phyloP scores from a whole-genome alignment of 1,140 invertebrate species.

The Drosophila pallidifrons region DNA sequence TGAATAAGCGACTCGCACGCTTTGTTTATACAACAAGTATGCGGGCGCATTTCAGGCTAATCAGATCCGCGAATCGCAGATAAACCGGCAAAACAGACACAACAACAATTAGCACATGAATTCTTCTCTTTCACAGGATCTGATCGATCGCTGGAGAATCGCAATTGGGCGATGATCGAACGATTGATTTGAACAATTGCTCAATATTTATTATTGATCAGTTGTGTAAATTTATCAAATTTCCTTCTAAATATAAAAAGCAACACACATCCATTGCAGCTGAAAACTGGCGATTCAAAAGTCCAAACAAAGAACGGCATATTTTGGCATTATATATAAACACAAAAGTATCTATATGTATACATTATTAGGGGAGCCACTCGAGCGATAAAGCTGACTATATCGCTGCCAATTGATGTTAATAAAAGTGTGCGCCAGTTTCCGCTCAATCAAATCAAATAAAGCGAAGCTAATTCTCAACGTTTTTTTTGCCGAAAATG shows the following conservation, averaged over 20 bases:
- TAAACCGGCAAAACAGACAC: slow-evolving; percentile 54
- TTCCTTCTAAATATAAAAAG: slow-evolving; percentile 8
- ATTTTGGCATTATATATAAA: slow-evolving; percentile 41
- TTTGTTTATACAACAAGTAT: slow-evolving; percentile 41
- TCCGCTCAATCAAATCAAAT: slow-evolving; percentile 56
- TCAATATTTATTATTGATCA: slow-evolving; percentile 21
- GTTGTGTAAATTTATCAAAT: slow-evolving; percentile 21
- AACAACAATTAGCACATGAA: slow-evolving; percentile 50
- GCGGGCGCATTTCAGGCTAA: slow-evolving; percentile 39
- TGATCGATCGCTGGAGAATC: neutral
- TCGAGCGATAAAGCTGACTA: slow-evolving; percentile 61
- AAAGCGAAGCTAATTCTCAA: slow-evolving; percentile 2
- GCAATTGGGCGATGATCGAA: slow-evolving; percentile 52
- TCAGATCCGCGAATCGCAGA: slow-evolving; percentile 58
- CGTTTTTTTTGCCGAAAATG: neutral
- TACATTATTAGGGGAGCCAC: slow-evolving; percentile 40
- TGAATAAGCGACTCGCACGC: slow-evolving; percentile 69
- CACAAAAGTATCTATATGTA: slow-evolving; percentile 11
- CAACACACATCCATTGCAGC: slow-evolving; percentile 9
- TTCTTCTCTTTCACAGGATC: slow-evolving; percentile 2
- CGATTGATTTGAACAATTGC: neutral
- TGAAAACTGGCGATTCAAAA: slow-evolving; percentile 3
- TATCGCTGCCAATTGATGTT: slow-evolving; percentile 66
- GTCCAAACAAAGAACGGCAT: slow-evolving; percentile 34
- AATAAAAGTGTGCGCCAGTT: slow-evolving; percentile 71